phyloP scores from a whole-genome alignment of 2,797 vertebrate genomes.

The Pelodytes ibericus region DNA sequence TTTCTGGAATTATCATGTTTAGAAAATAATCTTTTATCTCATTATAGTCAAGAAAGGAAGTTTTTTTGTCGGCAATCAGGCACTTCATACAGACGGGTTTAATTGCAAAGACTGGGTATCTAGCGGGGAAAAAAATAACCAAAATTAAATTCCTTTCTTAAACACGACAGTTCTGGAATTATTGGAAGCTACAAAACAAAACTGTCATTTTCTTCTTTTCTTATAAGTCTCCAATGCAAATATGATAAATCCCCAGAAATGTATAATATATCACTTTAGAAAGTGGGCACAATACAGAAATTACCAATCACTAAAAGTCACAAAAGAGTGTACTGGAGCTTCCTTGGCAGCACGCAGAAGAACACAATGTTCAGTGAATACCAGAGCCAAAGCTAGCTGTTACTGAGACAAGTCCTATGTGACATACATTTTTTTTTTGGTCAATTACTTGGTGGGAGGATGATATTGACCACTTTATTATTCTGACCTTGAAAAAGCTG shows the following conservation, averaged over 20 bases:
- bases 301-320: too few relatives aligned
- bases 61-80: slow-evolving; percentile 6
- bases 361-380: too few relatives aligned
- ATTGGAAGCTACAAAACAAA: not conserved
- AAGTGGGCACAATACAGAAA: too few relatives aligned
- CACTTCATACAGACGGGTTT: not conserved
- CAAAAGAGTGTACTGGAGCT: too few relatives aligned
- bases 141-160: not conserved
- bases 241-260: not conserved
- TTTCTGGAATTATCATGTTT: slow-evolving; percentile 26
- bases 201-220: not conserved
- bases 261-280: not conserved
- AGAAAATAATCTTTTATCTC: slow-evolving; percentile 8
- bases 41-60: slow-evolving; percentile 1
- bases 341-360: too few relatives aligned
- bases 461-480: too few relatives aligned
- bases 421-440: too few relatives aligned
- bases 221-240: not conserved
- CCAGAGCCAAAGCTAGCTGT: too few relatives aligned
- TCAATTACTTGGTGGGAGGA: too few relatives aligned
- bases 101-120: not conserved
- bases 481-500: too few relatives aligned
- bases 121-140: not conserved
- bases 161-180: not conserved
- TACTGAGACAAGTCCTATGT: too few relatives aligned